Evolutionary conservation across 2,797 vertebrate genomes (phyloP).

Genomic region (Scarus forsteni): DNA sequence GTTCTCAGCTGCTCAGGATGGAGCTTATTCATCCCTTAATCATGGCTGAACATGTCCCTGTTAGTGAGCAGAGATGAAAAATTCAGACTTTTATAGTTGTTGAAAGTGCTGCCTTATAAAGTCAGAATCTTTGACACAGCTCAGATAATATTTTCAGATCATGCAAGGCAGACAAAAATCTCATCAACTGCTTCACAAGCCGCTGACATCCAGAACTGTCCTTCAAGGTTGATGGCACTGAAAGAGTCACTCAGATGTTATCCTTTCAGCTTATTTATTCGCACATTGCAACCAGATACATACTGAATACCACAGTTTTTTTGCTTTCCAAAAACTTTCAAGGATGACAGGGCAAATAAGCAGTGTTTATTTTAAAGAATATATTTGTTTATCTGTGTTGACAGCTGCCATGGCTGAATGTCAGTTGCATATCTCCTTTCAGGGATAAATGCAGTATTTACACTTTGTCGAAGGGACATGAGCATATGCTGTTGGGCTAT

Average conservation of each 20-base stretch:
- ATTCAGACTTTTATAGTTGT: background rate
- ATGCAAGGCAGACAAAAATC: slow-evolving; percentile 38
- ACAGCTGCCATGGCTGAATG: slow-evolving; percentile 7
- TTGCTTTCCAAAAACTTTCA: slow-evolving; percentile 11
- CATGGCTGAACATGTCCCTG: slow-evolving; percentile 42
- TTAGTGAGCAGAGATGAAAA: slow-evolving; percentile 17
- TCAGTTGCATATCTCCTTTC: slow-evolving; percentile 42
- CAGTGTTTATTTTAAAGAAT: slow-evolving; percentile 32
- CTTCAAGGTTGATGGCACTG: slow-evolving; percentile 40
- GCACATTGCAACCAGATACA: slow-evolving; percentile 25
- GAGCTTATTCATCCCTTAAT: slow-evolving; percentile 60
- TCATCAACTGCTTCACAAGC: slow-evolving; percentile 59
- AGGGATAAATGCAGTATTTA: slow-evolving; percentile 30
- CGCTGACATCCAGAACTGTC: slow-evolving; percentile 40
- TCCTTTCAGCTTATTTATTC: slow-evolving; percentile 42
- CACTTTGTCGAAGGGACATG: slow-evolving; percentile 7
- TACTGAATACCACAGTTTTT: slow-evolving; percentile 34
- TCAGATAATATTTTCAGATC: slow-evolving; percentile 35
- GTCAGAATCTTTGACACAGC: slow-evolving; percentile 10
- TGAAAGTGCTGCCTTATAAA: slow-evolving; percentile 16
- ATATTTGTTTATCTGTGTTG: slow-evolving; percentile 13
- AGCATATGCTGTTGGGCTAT: slow-evolving; percentile 3
- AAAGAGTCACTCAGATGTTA: slow-evolving; percentile 32
- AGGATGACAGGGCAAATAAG: slow-evolving; percentile 24
- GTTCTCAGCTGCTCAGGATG: slow-evolving; percentile 76